Base-by-base conservation (phyloP, 2,888 invertebrate species). In the Orchesella flavescens region DNA sequence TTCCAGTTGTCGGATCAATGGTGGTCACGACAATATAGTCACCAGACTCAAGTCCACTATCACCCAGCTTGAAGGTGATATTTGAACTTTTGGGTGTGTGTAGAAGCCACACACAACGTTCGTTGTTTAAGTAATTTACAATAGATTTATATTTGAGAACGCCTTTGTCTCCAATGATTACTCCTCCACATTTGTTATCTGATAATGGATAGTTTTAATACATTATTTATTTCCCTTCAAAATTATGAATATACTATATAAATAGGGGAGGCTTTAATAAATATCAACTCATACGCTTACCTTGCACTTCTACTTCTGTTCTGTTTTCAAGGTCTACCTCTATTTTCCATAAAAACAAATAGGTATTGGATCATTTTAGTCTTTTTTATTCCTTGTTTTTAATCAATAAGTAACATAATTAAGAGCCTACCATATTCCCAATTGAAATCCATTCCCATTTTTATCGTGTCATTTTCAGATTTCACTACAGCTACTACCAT, bases 31-130 rank as follows among this genome's bases (percentile, higher is more conserved):
- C 10, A 21, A 84, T 57, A 21, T 57, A 59, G 23, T 84, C 84
- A 49, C 84, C 80, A 21, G 76, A 84, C 53, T 84, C 84, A 72
- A 84, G 80, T 46, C 84, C 84, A 21, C 76, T 80, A 21, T 84
- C 65, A 2, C 72, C 12, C 7, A 84, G 72, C 9, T 71, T 75
- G 44, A 84, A 13, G 0, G 61, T 75, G 23, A 84, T 84, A n/a
- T 49, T 34, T 0, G 75, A 55, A 17, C 65, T 65, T 5, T 63
- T 72, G 3, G 80, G 84, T 4, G 84, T 59, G 21, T 84, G 76
- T 0, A 84, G 43, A 0, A 84, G 46, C 80, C 80, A 84, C 0
- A 84, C 72, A 24, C 84, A 84, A 5, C 76, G 49, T 24, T 84
- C 84, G 9, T 71, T 74, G 24, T 84, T 76, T 0, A 9, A 10